Conservation (phyloP, 2,113 vertebrate species). For the Pimephales promelas region DNA sequence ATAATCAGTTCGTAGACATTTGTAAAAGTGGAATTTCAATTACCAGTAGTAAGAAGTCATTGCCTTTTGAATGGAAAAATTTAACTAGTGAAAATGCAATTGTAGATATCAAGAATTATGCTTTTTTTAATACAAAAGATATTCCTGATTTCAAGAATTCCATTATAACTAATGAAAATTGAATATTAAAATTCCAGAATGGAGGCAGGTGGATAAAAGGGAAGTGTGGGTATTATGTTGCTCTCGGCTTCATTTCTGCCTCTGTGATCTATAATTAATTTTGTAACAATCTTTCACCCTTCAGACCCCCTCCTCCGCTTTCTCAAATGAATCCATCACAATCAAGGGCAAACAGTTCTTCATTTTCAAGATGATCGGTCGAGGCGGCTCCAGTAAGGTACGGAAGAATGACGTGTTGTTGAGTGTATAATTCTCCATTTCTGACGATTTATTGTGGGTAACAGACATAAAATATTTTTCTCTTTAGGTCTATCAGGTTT, state of each 20-base stretch:
- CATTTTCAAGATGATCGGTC: conserved; percentile 93
- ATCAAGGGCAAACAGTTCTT: conserved; percentile 89
- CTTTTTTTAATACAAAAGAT: too few relatives aligned
- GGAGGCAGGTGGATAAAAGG: not conserved
- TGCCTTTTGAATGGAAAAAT: not conserved
- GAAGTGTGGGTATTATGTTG: too few relatives aligned
- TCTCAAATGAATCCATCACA: conserved; percentile 84
- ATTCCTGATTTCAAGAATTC: not conserved
- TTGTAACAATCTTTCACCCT: conserved; percentile 29
- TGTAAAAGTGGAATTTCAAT: not conserved
- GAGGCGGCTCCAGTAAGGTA: conserved; percentile 96
- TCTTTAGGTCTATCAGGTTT: conserved; percentile 91
- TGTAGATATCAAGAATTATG: not conserved
- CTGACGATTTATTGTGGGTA: not conserved
- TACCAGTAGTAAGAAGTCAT: not conserved
- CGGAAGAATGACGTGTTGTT: not conserved
- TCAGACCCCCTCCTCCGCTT: conserved; percentile 75
- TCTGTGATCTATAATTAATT: not conserved
- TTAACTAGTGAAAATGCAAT: not conserved
- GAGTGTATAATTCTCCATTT: not conserved
- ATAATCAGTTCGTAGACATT: not conserved
- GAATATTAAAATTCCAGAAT: not conserved
- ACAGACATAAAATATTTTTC: not conserved
- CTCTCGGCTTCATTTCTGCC: not conserved
- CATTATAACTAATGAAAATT: not conserved